Evolutionary conservation across 2,797 vertebrate genomes (phyloP).

Genomic region (Crotalus adamanteus): DNA sequence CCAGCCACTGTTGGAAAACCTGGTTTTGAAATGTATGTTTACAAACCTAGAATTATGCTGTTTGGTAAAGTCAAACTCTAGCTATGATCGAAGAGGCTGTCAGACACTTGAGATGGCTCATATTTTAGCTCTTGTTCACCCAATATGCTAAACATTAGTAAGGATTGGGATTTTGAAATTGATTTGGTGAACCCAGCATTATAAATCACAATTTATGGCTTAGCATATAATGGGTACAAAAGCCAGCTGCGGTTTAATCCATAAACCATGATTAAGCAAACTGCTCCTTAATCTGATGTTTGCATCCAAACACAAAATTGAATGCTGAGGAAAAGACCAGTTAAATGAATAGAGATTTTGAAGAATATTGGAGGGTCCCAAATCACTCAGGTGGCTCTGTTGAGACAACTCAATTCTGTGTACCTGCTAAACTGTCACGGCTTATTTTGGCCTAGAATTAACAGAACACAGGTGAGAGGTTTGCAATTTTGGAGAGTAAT

Average conservation of each 20-base stretch:
- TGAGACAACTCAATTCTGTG: not conserved
- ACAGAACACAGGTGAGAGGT: not conserved
- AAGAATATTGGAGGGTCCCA: not conserved
- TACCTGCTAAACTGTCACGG: not conserved
- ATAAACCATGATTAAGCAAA: not conserved
- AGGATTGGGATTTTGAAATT: not conserved
- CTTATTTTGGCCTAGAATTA: not conserved
- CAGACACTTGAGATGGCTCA: not conserved
- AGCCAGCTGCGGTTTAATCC: not conserved
- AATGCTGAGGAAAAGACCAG: not conserved
- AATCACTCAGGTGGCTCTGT: not conserved
- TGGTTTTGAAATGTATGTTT: not conserved
- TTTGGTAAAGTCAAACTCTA: not conserved
- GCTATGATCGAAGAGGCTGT: not conserved
- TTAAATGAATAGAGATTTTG: not conserved
- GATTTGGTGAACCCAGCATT: not conserved
- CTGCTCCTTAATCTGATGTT: not conserved
- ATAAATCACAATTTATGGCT: not conserved
- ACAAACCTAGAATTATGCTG: not conserved
- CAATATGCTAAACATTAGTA: not conserved
- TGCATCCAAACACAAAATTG: not conserved
- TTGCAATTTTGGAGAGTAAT: not conserved
- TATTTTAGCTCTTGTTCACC: not conserved
- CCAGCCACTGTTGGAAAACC: not conserved
- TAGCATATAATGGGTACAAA: not conserved